These are phyloP conservation scores for Sclerodermus sp. DNA, from an alignment of 2,888 invertebrate species.

Conservation along the genomic window DNA sequence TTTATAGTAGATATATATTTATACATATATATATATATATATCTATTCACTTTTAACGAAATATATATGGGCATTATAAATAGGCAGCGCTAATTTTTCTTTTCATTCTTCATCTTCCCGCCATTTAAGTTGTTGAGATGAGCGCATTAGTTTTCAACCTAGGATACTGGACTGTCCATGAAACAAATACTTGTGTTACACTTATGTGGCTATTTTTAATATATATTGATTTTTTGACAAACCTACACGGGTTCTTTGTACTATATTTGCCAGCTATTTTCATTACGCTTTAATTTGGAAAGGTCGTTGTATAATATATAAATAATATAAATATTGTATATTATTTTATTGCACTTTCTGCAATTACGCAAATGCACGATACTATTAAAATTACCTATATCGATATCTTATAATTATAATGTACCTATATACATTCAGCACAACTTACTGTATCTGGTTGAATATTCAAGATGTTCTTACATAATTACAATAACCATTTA, in stretches of 20 bases:
- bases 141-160: conserved; percentile 14
- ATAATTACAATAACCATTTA: conserved; percentile 10
- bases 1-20: too few species aligned
- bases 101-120: conserved; percentile 11
- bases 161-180: conserved; percentile 48
- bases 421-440: too few species aligned
- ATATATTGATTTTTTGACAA: too few species aligned
- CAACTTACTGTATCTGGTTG: too few species aligned
- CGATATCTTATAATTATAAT: too few species aligned
- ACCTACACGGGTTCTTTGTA: too few species aligned
- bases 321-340: neutral
- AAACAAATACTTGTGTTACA: neutral
- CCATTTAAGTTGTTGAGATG: conserved; percentile 3
- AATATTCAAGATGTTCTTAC: too few species aligned
- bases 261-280: too few species aligned
- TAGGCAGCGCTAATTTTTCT: conserved; percentile 27
- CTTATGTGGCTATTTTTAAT: too few species aligned
- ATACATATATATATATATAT: too few species aligned
- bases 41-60: too few species aligned
- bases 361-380: neutral
- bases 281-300: neutral
- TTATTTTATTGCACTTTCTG: neutral
- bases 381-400: too few species aligned
- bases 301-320: neutral
- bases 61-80: conserved; percentile 14